These are phyloP conservation scores for Archips crataeganus DNA, from an alignment of 2,888 invertebrate species.

Conservation along the genomic window DNA sequence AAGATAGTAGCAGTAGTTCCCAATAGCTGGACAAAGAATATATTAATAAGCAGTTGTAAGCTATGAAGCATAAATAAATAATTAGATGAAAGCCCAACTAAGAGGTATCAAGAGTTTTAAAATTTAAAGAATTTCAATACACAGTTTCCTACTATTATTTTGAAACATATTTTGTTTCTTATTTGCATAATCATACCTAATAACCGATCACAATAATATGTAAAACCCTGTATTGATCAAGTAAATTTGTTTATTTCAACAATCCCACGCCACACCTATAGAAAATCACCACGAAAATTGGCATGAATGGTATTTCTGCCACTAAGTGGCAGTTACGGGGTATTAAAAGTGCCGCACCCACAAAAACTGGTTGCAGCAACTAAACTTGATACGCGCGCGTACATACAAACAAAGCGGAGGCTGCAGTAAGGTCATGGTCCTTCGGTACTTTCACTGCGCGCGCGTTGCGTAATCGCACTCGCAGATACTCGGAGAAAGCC, in stretches of 20 bases:
- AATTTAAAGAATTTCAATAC: too few relatives aligned
- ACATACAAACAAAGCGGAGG: conserved; percentile 41
- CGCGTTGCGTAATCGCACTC: conserved; percentile 39
- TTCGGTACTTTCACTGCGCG: conserved; percentile 43
- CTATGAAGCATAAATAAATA: background rate
- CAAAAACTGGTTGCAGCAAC: conserved; percentile 1
- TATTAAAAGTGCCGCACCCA: conserved; percentile 2
- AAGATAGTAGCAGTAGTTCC: too few relatives aligned
- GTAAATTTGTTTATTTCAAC: background rate
- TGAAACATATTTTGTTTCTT: too few relatives aligned
- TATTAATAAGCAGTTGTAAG: too few relatives aligned
- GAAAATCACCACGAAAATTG: background rate
- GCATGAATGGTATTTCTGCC: background rate
- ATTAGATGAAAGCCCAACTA: background rate
- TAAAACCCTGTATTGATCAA: too few relatives aligned
- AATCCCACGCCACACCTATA: background rate
- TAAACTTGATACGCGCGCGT: background rate
- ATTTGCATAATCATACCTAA: too few relatives aligned
- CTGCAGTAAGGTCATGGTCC: conserved; percentile 46
- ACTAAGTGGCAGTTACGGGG: background rate
- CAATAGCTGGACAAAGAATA: too few relatives aligned
- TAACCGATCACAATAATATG: too few relatives aligned
- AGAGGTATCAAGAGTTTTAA: background rate
- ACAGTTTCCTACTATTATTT: too few relatives aligned
- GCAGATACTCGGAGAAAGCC: conserved; percentile 79